These are phyloP conservation scores for Podabrus alpinus DNA, from an alignment of 2,888 invertebrate species.

Conservation along the genomic window DNA sequence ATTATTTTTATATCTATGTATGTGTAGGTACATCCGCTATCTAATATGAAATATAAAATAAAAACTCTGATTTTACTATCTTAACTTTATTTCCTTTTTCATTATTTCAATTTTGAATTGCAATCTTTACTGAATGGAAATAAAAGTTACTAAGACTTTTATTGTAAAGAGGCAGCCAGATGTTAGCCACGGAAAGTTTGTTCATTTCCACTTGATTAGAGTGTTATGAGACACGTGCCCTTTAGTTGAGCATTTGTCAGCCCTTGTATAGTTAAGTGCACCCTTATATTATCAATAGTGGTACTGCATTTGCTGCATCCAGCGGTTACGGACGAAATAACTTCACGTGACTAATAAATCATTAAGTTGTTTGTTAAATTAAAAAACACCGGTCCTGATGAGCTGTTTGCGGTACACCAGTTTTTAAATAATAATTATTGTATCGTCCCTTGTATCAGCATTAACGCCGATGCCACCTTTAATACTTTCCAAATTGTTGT, in stretches of 20 bases:
- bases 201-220: conserved; percentile 42
- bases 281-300: not conserved
- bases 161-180: conserved; percentile 31
- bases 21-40: not conserved
- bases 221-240: conserved; percentile 40
- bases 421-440: too few species aligned
- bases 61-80: not conserved
- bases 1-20: conserved; percentile 16
- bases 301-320: not conserved
- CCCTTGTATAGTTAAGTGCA: conserved; percentile 17
- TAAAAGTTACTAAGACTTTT: conserved; percentile 7
- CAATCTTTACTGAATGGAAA: not conserved
- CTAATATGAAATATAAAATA: not conserved
- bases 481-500: not conserved
- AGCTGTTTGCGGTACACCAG: too few species aligned
- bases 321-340: not conserved
- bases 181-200: conserved; percentile 31
- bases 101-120: not conserved
- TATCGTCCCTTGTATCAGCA: too few species aligned
- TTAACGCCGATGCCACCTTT: too few species aligned
- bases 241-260: conserved; percentile 43
- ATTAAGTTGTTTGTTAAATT: not conserved
- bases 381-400: too few species aligned
- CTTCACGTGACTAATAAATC: conserved; percentile 2
- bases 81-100: not conserved